Evolutionary conservation across 2,888 invertebrate species (phyloP).

Genomic region (Orthosia incerta): DNA sequence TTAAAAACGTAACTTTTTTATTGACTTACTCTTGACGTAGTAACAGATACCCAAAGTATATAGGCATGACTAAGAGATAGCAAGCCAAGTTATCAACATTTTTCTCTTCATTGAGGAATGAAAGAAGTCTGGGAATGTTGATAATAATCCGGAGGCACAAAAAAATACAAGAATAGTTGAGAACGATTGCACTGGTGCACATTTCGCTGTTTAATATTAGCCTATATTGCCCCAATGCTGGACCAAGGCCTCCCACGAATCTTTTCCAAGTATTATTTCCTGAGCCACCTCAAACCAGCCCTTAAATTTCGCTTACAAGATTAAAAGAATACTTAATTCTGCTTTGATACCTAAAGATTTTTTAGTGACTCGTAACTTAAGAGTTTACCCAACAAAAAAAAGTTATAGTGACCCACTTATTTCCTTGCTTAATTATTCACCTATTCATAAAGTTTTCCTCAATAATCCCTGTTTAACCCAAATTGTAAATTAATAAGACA

Average conservation of each 20-base stretch:
- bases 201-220: too few species aligned
- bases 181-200: too few species aligned
- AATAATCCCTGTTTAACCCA: conserved; percentile 15
- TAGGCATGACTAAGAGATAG: conserved; percentile 17
- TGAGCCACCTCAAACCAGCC: too few species aligned
- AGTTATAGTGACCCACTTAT: background rate
- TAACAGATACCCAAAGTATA: conserved; percentile 15
- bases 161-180: too few species aligned
- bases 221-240: too few species aligned
- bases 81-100: background rate
- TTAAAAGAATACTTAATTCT: too few species aligned
- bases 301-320: too few species aligned
- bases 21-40: conserved; percentile 6
- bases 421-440: background rate
- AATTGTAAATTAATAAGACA: conserved; percentile 7
- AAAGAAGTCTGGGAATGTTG: background rate
- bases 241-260: too few species aligned
- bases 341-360: background rate
- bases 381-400: too few species aligned
- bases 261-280: too few species aligned
- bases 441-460: background rate
- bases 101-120: conserved; percentile 11
- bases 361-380: background rate
- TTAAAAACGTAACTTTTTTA: conserved; percentile 8
- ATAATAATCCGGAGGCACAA: too few species aligned